Conservation (phyloP, 2,888 invertebrate species). For the Hipparchia semele region DNA sequence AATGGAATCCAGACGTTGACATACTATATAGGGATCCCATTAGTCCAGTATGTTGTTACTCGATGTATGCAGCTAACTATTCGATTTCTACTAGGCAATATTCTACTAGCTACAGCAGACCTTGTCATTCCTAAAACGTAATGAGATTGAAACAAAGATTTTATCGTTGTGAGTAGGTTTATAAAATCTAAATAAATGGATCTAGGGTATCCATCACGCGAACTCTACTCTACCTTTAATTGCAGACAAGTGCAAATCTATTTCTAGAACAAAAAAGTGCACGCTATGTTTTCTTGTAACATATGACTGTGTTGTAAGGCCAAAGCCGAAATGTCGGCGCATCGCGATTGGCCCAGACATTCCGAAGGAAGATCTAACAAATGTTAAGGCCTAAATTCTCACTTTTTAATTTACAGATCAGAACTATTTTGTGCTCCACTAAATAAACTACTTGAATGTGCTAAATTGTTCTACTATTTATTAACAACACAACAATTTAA, state of each 20-base stretch:
- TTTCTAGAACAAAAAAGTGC: background rate
- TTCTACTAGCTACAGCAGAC: background rate
- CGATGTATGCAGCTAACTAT: too few species aligned
- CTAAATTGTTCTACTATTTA: too few species aligned
- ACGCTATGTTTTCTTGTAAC: background rate
- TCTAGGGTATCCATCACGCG: background rate
- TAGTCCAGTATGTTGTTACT: background rate
- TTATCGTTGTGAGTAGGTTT: background rate
- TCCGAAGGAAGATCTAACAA: too few species aligned
- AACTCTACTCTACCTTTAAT: background rate
- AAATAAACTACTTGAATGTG: too few species aligned
- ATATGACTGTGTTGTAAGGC: too few species aligned
- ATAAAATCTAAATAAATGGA: background rate
- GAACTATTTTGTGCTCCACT: too few species aligned
- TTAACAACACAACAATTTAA: too few species aligned
- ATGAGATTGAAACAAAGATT: background rate
- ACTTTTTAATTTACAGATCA: too few species aligned
- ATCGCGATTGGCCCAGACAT: too few species aligned
- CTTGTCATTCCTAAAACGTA: conserved; percentile 2
- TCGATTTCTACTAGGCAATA: background rate
- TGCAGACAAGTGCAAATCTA: background rate
- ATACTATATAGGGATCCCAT: conserved; percentile 11
- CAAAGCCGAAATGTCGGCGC: too few species aligned
- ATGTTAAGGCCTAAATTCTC: too few species aligned
- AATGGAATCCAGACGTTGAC: conserved; percentile 1